These are phyloP conservation scores for Campopleginae sp. DNA, from an alignment of 2,888 invertebrate species.

Conservation along the genomic window DNA sequence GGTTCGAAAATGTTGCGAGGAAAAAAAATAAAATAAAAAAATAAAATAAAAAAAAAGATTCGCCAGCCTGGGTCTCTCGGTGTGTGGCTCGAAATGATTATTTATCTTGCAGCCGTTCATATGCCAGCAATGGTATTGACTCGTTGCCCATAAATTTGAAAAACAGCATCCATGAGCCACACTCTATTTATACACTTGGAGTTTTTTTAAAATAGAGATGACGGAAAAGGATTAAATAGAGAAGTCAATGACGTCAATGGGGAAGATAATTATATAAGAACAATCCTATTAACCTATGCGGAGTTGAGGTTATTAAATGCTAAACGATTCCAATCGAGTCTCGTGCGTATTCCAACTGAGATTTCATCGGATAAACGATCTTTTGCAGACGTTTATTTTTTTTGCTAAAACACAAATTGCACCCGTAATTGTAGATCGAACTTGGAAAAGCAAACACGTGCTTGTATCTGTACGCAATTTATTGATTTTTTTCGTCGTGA, in stretches of 20 bases:
- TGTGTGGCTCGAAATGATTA: neutral
- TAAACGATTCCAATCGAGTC: constrained; percentile 74
- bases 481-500: neutral
- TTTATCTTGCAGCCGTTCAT: neutral
- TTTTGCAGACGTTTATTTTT: constrained; percentile 26
- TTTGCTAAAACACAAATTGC: constrained; percentile 9
- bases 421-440: constrained; percentile 6
- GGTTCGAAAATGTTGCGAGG: too few relatives aligned
- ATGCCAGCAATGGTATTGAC: neutral
- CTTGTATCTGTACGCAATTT: neutral
- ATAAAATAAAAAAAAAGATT: too few relatives aligned
- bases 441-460: neutral
- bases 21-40: neutral
- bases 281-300: constrained; percentile 76
- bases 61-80: too few relatives aligned
- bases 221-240: constrained; percentile 66
- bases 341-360: constrained; percentile 45
- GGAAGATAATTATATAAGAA: constrained; percentile 77
- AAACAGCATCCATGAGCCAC: neutral
- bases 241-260: constrained; percentile 79
- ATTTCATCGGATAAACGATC: constrained; percentile 25
- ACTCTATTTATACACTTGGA: neutral
- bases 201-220: constrained; percentile 15
- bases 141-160: neutral
- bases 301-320: constrained; percentile 74